phyloP scores from a whole-genome alignment of 2,113 vertebrate genomes.

The Onychorhynchus coronatus region DNA sequence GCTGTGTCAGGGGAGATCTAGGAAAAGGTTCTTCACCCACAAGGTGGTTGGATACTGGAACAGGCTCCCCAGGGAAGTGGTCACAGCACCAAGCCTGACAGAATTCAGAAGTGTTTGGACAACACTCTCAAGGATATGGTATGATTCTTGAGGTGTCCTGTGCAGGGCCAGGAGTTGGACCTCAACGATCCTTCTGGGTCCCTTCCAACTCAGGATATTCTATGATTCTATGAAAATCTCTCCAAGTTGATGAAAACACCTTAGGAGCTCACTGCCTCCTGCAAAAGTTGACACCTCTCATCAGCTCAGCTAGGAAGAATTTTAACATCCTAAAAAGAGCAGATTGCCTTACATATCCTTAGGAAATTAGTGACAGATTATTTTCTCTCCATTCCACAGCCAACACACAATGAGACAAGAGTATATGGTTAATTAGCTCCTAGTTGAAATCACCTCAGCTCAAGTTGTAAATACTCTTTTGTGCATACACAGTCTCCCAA shows the following conservation, averaged over 20 bases:
- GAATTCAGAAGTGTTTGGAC: neutral
- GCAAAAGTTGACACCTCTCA: neutral
- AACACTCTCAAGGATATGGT: neutral
- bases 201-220: neutral
- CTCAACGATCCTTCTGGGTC: neutral
- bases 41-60: neutral
- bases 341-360: neutral
- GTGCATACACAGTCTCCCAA: neutral
- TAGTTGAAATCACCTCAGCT: conserved; percentile 11
- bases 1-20: neutral
- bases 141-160: neutral
- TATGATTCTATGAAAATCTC: neutral
- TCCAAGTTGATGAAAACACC: neutral
- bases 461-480: neutral
- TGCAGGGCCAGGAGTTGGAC: neutral
- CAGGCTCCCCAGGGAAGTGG: neutral
- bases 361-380: neutral
- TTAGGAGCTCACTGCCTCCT: neutral
- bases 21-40: neutral
- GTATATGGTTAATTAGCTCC: neutral
- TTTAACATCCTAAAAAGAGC: neutral
- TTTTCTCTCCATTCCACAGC: conserved; percentile 12
- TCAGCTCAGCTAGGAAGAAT: neutral
- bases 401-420: neutral
- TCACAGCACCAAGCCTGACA: neutral